Base-by-base conservation (phyloP, 2,888 invertebrate genomes). In the Malachius bipustulatus region DNA sequence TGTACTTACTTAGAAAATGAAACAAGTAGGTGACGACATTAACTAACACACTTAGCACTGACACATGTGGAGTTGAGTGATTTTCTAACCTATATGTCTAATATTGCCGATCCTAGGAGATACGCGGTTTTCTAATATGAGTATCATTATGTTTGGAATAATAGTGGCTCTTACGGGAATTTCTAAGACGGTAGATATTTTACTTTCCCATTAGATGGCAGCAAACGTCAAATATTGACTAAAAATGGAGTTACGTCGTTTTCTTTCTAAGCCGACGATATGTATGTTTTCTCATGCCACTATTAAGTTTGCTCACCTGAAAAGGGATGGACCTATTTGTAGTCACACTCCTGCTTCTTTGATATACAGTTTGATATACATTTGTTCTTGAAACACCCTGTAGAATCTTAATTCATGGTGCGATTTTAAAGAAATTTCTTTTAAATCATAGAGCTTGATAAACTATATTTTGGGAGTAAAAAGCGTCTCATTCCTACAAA, bases 181-280 rank as follows among this genome's bases (percentile, higher is more conserved):
- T n/a, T 19, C 24, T 19, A n/a, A 19, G 24, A 19, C 24, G 24
- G 24, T 19, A 19, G 24, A n/a, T 19, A 19, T 19, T 19, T 19
- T 19, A 19, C n/a, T 19, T 19, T 19, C n/a, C 24, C 24, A 19
- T 19, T 19, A 19, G 24, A 19, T 19, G n/a, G 24, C 24, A 19
- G 24, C 24, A 19, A 19, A 19, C 6, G 24, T 19, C 24, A 6
- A 19, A 19, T 19, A 19, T 19, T 6, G 24, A 19, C 24, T 8
- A 19, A 19, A 19, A 6, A 6, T 19, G 24, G n/a, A 19, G 24
- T 19, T 19, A n/a, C 24, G 6, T 19, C 6, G 24, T 19, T 19
- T 19, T 19, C 24, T 19, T 19, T 19, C 24, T 19, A 19, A n/a
- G 6, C n/a, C 24, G 24, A 19, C 24, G 24, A 19, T 19, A 19